Evolutionary conservation across 2,113 vertebrate genomes (phyloP).

Genomic region (Apodemus speciosus): DNA sequence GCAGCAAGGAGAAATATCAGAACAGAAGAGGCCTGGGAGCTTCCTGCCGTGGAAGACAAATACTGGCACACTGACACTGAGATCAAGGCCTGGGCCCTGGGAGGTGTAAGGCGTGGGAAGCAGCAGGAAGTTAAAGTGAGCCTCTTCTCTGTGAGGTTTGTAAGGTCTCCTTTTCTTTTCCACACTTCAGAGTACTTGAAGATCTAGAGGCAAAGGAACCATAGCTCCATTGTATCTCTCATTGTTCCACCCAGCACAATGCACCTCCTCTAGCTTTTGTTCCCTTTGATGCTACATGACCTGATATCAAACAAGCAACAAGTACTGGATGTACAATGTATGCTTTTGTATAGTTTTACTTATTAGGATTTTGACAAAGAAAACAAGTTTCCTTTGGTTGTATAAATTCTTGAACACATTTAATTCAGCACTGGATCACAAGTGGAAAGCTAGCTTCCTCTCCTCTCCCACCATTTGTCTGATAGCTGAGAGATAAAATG

Average conservation of each 20-base stretch:
- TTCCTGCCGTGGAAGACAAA: background rate
- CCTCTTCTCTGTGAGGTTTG: background rate
- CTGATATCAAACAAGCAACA: background rate
- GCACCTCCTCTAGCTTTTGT: background rate
- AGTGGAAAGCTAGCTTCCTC: background rate
- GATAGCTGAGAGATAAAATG: background rate
- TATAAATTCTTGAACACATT: conserved; percentile 7
- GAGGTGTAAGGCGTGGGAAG: background rate
- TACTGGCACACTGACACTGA: background rate
- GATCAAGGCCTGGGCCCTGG: background rate
- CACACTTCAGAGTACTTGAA: background rate
- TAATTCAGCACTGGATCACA: background rate
- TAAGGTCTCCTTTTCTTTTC: conserved; percentile 38
- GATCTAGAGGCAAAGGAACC: background rate
- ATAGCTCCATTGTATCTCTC: background rate
- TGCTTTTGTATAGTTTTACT: background rate
- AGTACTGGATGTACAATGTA: background rate
- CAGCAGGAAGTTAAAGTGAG: background rate
- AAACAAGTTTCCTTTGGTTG: background rate
- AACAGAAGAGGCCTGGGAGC: background rate
- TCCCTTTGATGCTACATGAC: background rate
- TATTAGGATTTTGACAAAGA: background rate
- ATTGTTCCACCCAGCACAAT: background rate
- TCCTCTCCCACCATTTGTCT: background rate
- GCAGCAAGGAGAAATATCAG: background rate